phyloP scores from a whole-genome alignment of 2,888 invertebrate genomes.

The Heliconius hortense region DNA sequence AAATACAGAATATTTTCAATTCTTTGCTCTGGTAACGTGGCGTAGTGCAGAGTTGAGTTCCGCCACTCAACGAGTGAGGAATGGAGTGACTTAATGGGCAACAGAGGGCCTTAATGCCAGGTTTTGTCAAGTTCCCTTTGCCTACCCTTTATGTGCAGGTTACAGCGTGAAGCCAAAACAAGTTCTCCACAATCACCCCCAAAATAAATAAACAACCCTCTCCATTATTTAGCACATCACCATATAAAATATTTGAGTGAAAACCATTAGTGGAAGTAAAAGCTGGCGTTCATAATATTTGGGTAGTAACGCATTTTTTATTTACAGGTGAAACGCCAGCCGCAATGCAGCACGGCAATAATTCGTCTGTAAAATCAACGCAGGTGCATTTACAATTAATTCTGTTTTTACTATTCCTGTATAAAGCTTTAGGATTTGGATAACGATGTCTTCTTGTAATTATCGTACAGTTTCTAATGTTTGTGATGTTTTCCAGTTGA shows the following conservation, averaged over 20 bases:
- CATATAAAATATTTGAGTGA: neutral
- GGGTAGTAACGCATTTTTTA: conserved; percentile 36
- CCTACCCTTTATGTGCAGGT: too few species aligned
- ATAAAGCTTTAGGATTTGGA: conserved; percentile 60
- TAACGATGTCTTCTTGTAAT: conserved; percentile 52
- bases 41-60: too few species aligned
- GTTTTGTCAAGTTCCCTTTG: too few species aligned
- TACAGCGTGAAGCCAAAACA: too few species aligned
- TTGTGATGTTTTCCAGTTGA: conserved; percentile 39
- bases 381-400: conserved; percentile 49
- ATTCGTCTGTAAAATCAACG: conserved; percentile 54
- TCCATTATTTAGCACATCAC: neutral
- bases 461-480: neutral
- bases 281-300: neutral
- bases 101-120: too few species aligned
- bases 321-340: conserved; percentile 86
- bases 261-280: neutral
- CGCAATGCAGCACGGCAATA: conserved; percentile 88
- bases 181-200: too few species aligned
- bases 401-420: conserved; percentile 50
- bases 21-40: too few species aligned
- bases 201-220: neutral
- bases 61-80: too few species aligned
- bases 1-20: too few species aligned
- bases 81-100: too few species aligned